Base-by-base conservation (phyloP, 2,113 vertebrate species). In the Carlito syrichta region DNA sequence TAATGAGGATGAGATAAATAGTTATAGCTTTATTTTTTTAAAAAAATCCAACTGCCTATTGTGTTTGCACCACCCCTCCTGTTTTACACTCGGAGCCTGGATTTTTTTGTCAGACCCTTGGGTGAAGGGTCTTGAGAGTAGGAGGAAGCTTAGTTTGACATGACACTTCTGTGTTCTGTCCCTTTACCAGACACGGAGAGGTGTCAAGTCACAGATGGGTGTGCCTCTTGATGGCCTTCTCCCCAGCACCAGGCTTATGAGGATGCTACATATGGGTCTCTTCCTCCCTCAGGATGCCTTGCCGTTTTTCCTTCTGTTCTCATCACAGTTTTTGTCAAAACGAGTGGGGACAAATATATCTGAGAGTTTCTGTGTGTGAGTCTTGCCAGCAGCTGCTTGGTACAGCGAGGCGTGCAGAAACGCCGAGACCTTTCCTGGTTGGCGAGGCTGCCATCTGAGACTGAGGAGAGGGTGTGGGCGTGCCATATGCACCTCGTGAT, bases 91-190 rank as follows among this genome's bases (percentile, higher is more conserved):
- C 84, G 76, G 89, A 95, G 50, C 52, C 94, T 97, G 96, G 97
- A 97, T 98, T 98, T 98, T 96, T 97, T 96, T 96, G 97, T 98
- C 98, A 98, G 95, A 54, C 92, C n/a, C n/a, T 25, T 52, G 56
- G 69, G 35, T 30, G 50, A 84, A 45, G 69, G 83, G 76, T 93
- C 87, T 95, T 73, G 91, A 87, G 78, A 85, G 35, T 56, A n/a
- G 78, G 60, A 90, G 62, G 86, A 89, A 60, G 32, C 62, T 79
- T 62, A 25, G 58, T 95, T 89, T 97, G 95, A 94, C 86, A 78
- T 60, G 52, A 45, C 30, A 40, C 22, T 63, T n/a, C 84, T 27
- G 6, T 92, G 85, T 92, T 95, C 93, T 93, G 45, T 62, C 20
- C 25, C 23, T 63, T 27, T 13, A 43, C 3, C 23, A 32, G 20